Conservation (phyloP, 1,140 invertebrate species). For the Gryllus bimaculatus region DNA sequence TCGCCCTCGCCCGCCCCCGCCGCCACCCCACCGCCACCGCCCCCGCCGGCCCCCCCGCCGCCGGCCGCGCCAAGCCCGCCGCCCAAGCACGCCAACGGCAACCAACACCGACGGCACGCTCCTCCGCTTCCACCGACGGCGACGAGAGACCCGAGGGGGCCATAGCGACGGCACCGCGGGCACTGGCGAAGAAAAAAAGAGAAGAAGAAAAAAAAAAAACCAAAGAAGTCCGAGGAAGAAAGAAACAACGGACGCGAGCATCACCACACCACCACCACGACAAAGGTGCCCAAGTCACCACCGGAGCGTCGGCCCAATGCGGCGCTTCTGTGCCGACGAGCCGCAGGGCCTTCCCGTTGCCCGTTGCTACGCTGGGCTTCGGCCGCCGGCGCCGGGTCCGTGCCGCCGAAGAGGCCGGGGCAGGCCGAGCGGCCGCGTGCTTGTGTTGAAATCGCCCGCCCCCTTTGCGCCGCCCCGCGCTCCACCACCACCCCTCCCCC, state of each 20-base stretch:
- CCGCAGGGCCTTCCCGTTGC: no score
- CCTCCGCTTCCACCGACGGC: conserved; percentile 44
- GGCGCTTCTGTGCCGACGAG: not conserved
- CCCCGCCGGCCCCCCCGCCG: no score
- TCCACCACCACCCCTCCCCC: not conserved
- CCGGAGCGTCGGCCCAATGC: conserved; percentile 15
- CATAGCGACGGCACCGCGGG: conserved; percentile 20
- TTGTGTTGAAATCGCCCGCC: no score
- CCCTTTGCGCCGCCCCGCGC: not conserved
- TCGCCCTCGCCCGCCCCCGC: no score
- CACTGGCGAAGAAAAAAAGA: conserved; percentile 42
- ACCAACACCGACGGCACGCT: conserved; percentile 43
- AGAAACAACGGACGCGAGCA: conserved; percentile 55
- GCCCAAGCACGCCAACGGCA: conserved; percentile 18
- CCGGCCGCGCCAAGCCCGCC: conserved; percentile 22
- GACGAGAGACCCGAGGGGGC: conserved; percentile 33
- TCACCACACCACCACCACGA: conserved; percentile 50
- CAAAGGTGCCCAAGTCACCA: conserved; percentile 24
- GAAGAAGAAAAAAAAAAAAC: conserved; percentile 71
- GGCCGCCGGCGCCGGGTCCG: no score
- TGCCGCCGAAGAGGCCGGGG: not conserved
- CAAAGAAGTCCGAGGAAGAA: conserved; percentile 71
- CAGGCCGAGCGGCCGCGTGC: no score
- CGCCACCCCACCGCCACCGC: no score
- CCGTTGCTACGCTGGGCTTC: no score